These are phyloP conservation scores for Anoncus sp. DNA, from an alignment of 2,888 invertebrate genomes.

Conservation along the genomic window DNA sequence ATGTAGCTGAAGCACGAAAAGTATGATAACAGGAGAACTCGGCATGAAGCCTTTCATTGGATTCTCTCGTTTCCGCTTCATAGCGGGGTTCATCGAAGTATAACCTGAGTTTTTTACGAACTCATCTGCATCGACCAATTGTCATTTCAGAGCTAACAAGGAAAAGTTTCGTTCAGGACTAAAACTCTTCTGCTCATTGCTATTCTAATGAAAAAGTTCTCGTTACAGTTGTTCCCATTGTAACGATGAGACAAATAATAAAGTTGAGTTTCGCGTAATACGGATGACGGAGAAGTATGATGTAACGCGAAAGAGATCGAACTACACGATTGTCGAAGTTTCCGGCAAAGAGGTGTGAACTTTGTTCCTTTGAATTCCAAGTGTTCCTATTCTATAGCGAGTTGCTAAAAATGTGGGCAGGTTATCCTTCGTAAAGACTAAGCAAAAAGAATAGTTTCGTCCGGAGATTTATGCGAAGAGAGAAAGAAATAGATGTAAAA, in stretches of 20 bases:
- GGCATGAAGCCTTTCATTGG: not conserved
- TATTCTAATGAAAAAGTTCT: not conserved
- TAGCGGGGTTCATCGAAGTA: slow-evolving; percentile 27
- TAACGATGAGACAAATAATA: too few species aligned
- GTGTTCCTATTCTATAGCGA: slow-evolving; percentile 23
- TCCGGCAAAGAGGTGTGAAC: slow-evolving; percentile 64
- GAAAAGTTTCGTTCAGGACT: not conserved
- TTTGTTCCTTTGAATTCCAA: slow-evolving; percentile 55
- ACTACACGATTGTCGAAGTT: slow-evolving; percentile 22
- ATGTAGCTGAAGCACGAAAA: slow-evolving; percentile 31
- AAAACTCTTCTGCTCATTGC: not conserved
- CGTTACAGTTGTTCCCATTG: not conserved
- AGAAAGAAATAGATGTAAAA: slow-evolving; percentile 43
- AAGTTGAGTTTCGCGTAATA: too few species aligned
- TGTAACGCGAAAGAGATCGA: not conserved
- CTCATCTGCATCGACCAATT: slow-evolving; percentile 21
- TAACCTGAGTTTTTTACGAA: not conserved
- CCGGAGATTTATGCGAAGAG: slow-evolving; percentile 60
- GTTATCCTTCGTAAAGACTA: not conserved
- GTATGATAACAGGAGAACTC: slow-evolving; percentile 14
- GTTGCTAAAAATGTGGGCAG: slow-evolving; percentile 17
- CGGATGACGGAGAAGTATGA: not conserved
- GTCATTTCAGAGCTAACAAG: not conserved
- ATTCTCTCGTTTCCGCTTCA: slow-evolving; percentile 18
- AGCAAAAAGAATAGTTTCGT: slow-evolving; percentile 26